Base-by-base conservation (phyloP, 2,113 vertebrate species). In the Vicugna pacos region DNA sequence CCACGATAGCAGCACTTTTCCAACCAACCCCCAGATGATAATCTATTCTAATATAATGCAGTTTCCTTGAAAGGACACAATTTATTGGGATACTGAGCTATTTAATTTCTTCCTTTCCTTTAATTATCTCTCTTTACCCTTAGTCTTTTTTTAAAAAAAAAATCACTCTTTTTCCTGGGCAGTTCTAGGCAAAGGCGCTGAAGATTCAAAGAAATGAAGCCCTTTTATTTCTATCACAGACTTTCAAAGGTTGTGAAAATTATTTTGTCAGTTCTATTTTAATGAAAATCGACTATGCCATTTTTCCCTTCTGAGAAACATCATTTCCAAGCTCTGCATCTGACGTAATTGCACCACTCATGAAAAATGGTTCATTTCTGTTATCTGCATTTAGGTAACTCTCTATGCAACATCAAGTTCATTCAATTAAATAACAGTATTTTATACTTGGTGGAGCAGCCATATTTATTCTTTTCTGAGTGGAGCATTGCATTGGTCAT, bases 61-160 rank as follows among this genome's bases (percentile, higher is more conserved):
- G 32, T 93, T 95, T 96, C 83, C 94, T 94, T 80, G 92, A 75
- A 96, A 94, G 58, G 46, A 64, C 65, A 93, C 35, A 94, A 95
- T 95, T 96, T 97, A 93, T 88, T 96, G 77, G 76, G 50, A 89
- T 79, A 38, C 46, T 65, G 24, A 93, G 69, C 56, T 94, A 84
- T 81, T 97, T 97, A 70, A 96, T 95, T 90, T 82, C 89, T 96
- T 97, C 89, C 73, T 90, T 76, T 95, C 77, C 70, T 89, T 97
- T 96, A 89, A 96, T 96, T 94, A 91, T 79, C 54, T 96, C 64
- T 95, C 89, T 94, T 96, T 93, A 92, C 93, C 54, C 35, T 70
- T 73, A 91, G 32, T 86, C 42, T 90, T 35, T 35, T 35, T 35
- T 79, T 48, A 48, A 58, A 79, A 65, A 64, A 91, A 85, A 70